Base-by-base conservation (phyloP, 2,797 vertebrate genomes). In the Etheostoma perlongum region DNA sequence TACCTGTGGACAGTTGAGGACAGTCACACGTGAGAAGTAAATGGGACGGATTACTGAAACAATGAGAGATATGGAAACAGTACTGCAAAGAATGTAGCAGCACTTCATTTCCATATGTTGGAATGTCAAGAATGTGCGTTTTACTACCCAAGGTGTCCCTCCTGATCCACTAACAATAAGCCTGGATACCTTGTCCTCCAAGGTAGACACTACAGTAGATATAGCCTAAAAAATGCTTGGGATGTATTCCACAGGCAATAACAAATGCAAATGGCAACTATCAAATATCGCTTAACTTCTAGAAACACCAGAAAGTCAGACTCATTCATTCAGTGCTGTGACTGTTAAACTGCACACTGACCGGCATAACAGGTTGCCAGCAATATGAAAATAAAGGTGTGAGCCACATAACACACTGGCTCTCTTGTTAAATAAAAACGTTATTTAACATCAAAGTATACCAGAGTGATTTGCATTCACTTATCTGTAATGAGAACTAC, bases 1-100 rank as follows among this genome's bases (percentile, higher is more conserved):
- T 81, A 99, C 98, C 98, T 99, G 87, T 19, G 5, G 66, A 72
- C 2, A 74, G 51, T 36, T n/a, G 40, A 58, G 21, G 46, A 52
- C 40, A 57, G 12, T 52, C 52, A 77, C 19, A 76, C n/a, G 60
- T 16, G 47, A 52, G 5, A 57, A 16, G 27, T 23, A 10, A 63
- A 63, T 11, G 9, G 21, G 36, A 23, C 23, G 40, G 16, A 33
- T 12, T 40, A 40, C 36, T 40, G 47, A 42, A 61, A 36, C 11
- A 52, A 0, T 33, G 1, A n/a, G 4, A 33, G 2, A 62, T 5
- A 25, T 40, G 40, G 7, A 58, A 40, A 36, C 15, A 48, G 30
- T 7, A 14, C 21, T 27, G 18, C 0, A 30, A 4, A 10, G 1
- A 42, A 13, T 18, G 33, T 36, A 58, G 27, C 44, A 16, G 27